Conservation (phyloP, 2,113 vertebrate genomes). For the Aythya baeri region DNA sequence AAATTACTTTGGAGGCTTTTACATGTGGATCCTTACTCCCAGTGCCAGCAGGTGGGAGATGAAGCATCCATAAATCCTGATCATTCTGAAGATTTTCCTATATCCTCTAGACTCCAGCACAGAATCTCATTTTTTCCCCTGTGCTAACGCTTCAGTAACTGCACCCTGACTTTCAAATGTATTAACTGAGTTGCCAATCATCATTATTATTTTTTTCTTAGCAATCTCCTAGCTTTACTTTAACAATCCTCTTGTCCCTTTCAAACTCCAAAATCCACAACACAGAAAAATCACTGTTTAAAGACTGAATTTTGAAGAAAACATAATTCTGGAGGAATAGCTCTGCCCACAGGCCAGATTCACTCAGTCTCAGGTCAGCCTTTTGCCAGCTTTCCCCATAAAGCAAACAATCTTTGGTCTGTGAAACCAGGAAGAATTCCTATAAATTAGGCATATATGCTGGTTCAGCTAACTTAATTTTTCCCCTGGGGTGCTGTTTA, state of each 20-base stretch:
- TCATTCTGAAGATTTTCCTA: slow-evolving; percentile 42
- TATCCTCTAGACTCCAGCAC: not conserved
- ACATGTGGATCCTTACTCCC: not conserved
- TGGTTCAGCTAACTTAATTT: not conserved
- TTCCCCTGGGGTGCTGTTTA: not conserved
- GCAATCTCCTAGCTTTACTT: slow-evolving; percentile 40
- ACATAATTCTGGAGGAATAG: not conserved
- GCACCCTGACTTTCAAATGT: slow-evolving; percentile 44
- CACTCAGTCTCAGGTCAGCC: not conserved
- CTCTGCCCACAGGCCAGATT: not conserved
- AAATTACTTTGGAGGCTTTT: slow-evolving; percentile 50
- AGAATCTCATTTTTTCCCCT: not conserved
- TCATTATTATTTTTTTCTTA: slow-evolving; percentile 40
- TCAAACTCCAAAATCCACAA: not conserved
- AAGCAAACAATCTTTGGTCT: not conserved
- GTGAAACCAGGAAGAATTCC: not conserved
- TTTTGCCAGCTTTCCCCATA: not conserved
- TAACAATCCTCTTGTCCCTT: slow-evolving; percentile 22
- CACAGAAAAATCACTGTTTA: slow-evolving; percentile 16
- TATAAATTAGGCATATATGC: not conserved
- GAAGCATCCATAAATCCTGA: slow-evolving; percentile 33
- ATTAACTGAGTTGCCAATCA: slow-evolving; percentile 56
- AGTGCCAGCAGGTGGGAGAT: slow-evolving; percentile 29
- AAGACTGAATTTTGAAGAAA: not conserved
- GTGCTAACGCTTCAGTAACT: slow-evolving; percentile 34